Percentiles rank a stretch among this genome's conserved stretches.
phyloP scores from a whole-genome alignment of 2,113 vertebrate genomes.

The Pagrus major region DNA sequence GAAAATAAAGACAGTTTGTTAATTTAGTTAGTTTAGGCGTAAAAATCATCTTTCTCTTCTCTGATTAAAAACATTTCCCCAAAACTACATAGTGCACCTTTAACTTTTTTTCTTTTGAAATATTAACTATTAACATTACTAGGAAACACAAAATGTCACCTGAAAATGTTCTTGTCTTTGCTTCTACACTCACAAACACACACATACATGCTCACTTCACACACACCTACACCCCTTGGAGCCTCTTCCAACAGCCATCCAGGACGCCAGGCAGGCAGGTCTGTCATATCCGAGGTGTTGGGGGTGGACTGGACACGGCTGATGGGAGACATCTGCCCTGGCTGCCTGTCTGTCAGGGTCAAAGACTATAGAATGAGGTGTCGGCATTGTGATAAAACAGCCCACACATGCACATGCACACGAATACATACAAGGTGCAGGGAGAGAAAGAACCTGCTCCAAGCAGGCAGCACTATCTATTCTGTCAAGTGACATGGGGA shows the following conservation, averaged over 20 bases:
- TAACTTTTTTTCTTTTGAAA: too few relatives aligned
- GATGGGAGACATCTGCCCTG: constrained; percentile 70
- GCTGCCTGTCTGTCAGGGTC: constrained; percentile 45
- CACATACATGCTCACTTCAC: constrained; percentile 10
- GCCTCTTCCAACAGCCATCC: constrained; percentile 16
- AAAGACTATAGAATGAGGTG: constrained; percentile 57
- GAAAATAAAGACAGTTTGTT: too few relatives aligned
- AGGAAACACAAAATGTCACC: neutral
- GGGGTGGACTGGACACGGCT: constrained; percentile 34
- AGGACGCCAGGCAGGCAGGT: constrained; percentile 38
- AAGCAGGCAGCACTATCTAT: constrained; percentile 38
- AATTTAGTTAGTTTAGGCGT: too few relatives aligned
- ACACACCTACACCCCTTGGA: constrained; percentile 12
- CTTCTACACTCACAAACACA: neutral
- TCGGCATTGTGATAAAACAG: constrained; percentile 58
- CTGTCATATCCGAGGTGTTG: constrained; percentile 49
- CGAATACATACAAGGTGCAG: constrained; percentile 17
- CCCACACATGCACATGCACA: neutral
- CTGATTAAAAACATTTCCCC: too few relatives aligned
- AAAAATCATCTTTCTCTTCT: too few relatives aligned
- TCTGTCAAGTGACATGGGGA: constrained; percentile 40
- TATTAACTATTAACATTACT: neutral
- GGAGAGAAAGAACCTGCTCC: neutral
- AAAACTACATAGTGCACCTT: too few relatives aligned
- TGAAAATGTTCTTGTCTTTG: neutral